Base-by-base conservation (phyloP, 2,113 vertebrate species). In the Pogona vitticeps region DNA sequence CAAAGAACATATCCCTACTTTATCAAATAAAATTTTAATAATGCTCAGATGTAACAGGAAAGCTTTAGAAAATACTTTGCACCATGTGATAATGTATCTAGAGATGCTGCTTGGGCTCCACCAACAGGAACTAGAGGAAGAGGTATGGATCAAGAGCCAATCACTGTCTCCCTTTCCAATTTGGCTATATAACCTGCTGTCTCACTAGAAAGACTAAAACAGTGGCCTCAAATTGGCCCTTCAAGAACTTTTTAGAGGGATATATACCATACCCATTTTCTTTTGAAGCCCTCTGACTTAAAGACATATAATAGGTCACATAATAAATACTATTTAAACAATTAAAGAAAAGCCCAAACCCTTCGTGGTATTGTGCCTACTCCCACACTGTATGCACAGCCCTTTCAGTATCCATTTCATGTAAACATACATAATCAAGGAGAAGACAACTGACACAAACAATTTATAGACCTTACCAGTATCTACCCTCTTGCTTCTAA, bases 381-480 rank as follows among this genome's bases (percentile, higher is more conserved):
- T n/a, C 23, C 56, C 56, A 21, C n/a, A n/a, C 9, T 63, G 56
- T n/a, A 21, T 61, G 8, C 40, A 28, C 40, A 31, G 26, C 76
- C 70, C 81, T 87, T 28, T 28, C 46, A 82, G 38, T 46, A 21
- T 83, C 85, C 4, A 17, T 89, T 85, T 88, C 46, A 82, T 10
- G 88, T 76, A 38, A 86, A 33, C 28, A 91, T 90, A 88, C 1
- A 28, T 61, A 88, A 84, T 56, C n/a, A 65, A 84, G n/a, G 14
- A 76, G 36, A 71, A 56, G 5, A 80, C 33, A 4, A 5, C 81
- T 90, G 89, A 83, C 89, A 81, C 81, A 82, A 31, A 83, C 90
- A 91, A 20, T 1, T 1, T 38, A 61, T 82, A 91, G 31, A 80
- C 8, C 9, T 15, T 42, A 42, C 26, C 2, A 46, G 1, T 85